Evolutionary conservation across 1,140 invertebrate species (phyloP).

Genomic region (Zaprionus gabonicus): DNA sequence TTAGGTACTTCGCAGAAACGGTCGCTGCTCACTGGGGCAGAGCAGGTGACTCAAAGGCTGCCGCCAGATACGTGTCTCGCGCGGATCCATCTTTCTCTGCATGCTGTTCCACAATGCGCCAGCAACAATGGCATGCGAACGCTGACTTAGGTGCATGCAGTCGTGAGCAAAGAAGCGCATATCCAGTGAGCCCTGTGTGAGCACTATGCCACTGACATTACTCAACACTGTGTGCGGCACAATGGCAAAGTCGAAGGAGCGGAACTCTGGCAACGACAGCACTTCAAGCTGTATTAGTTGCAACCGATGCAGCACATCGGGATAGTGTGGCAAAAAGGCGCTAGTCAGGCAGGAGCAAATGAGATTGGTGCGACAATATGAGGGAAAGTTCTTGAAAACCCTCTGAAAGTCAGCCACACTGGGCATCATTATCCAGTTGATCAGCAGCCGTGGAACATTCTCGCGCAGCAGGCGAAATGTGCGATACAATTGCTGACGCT

Average conservation of each 20-base stretch:
- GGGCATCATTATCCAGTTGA: constrained; percentile 47
- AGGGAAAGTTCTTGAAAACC: constrained; percentile 54
- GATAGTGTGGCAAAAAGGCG: constrained; percentile 77
- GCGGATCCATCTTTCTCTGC: neutral
- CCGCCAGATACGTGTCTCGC: neutral
- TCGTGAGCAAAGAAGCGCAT: constrained; percentile 87
- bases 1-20: constrained; percentile 26
- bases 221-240: constrained; percentile 86
- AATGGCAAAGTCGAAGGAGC: constrained; percentile 85
- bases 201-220: constrained; percentile 79
- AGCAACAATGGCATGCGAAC: constrained; percentile 85
- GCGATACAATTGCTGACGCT: constrained; percentile 30
- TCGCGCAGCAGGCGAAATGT: constrained; percentile 46
- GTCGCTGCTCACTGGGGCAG: constrained; percentile 16
- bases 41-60: constrained; percentile 6
- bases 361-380: constrained; percentile 61
- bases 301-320: constrained; percentile 62
- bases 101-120: constrained; percentile 84
- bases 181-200: constrained; percentile 84
- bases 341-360: constrained; percentile 82
- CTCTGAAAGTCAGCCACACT: constrained; percentile 58
- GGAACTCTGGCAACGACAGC: constrained; percentile 62
- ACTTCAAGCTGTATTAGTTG: constrained; percentile 68
- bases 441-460: constrained; percentile 50
- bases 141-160: constrained; percentile 90